Conservation (phyloP, 2,113 vertebrate genomes). For the Cephalophus harveyi region DNA sequence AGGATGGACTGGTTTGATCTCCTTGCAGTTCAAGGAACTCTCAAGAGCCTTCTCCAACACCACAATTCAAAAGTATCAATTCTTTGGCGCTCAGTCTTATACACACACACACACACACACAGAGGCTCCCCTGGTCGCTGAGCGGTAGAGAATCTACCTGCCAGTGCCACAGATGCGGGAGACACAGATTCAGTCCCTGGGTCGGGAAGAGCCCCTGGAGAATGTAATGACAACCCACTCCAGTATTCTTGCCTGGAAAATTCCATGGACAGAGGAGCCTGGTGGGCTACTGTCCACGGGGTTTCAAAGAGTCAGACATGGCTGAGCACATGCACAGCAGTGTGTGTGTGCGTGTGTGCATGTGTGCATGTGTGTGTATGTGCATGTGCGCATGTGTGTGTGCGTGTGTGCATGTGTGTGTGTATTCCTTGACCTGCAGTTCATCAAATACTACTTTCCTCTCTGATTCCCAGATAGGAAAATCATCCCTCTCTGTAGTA, state of each 20-base stretch:
- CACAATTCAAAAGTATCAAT: background rate
- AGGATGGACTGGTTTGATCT: background rate
- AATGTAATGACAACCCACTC: background rate
- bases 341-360: background rate
- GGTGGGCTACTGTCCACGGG: background rate
- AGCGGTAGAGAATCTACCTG: background rate
- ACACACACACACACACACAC: background rate
- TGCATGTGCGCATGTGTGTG: background rate
- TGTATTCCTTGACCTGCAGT: background rate
- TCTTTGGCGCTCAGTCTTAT: accelerated
- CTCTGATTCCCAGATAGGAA: background rate
- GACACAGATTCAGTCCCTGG: background rate
- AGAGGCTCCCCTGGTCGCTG: background rate
- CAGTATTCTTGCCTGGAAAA: background rate
- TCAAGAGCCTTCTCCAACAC: background rate
- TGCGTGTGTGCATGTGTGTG: background rate
- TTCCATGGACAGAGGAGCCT: background rate
- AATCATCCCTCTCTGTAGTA: background rate
- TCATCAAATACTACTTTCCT: background rate
- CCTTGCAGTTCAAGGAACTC: background rate
- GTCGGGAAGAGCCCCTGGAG: background rate
- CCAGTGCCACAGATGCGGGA: accelerated
- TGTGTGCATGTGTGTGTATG: background rate
- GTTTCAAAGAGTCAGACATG: background rate
- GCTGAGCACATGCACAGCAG: background rate